phyloP scores from a whole-genome alignment of 2,888 invertebrate genomes.

The Oscheius sp. region DNA sequence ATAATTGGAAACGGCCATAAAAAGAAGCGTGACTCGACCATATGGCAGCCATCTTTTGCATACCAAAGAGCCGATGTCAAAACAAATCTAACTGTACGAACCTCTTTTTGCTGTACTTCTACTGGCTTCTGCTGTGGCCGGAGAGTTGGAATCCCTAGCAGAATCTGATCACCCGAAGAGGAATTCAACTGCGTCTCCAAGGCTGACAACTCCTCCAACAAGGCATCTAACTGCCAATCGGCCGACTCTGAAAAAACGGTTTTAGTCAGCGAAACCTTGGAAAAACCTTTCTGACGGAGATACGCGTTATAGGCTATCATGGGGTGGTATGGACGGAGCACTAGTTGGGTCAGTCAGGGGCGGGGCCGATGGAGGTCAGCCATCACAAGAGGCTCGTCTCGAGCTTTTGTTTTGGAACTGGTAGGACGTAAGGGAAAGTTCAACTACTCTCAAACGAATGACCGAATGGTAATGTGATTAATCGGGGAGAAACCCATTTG shows the following conservation, averaged over 20 bases:
- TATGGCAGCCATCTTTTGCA: not conserved
- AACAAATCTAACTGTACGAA: not conserved
- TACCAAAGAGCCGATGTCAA: not conserved
- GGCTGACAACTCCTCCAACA: slow-evolving; percentile 91
- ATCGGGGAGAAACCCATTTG: slow-evolving; percentile 17
- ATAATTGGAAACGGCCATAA: slow-evolving; percentile 6
- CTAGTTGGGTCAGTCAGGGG: slow-evolving; percentile 19
- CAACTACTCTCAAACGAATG: too few species aligned
- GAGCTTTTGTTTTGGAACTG: too few species aligned
- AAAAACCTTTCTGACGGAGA: slow-evolving; percentile 38
- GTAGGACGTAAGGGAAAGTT: too few species aligned
- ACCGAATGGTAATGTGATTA: not conserved
- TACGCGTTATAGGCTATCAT: slow-evolving; percentile 22
- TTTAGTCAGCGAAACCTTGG: too few species aligned
- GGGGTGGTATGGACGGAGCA: slow-evolving; percentile 5
- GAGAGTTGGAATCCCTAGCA: slow-evolving; percentile 79
- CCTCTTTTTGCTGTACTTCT: not conserved
- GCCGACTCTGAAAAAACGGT: slow-evolving; percentile 80
- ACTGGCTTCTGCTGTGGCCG: slow-evolving; percentile 4
- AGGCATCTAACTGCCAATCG: slow-evolving; percentile 94
- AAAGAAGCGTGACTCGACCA: not conserved
- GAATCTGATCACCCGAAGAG: slow-evolving; percentile 73
- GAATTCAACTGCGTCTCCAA: slow-evolving; percentile 78
- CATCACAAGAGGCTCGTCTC: too few species aligned
- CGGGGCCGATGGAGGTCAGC: slow-evolving; percentile 17